Evolutionary conservation across 2,797 vertebrate species (phyloP), one percentile per base, ranked within the genome.

Genomic region (Psittacula echo): DNA sequence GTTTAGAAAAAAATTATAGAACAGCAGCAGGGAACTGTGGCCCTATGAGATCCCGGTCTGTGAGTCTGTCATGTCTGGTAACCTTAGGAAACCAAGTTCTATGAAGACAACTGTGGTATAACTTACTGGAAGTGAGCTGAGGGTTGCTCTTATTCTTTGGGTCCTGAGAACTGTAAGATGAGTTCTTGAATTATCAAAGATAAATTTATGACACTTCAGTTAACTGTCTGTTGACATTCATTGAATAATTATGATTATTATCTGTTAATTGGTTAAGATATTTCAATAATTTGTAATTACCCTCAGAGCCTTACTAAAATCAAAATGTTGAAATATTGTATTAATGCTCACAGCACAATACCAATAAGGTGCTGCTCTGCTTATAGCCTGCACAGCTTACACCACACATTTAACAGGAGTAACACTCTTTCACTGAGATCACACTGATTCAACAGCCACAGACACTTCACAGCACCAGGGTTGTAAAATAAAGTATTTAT

Each of bases 11-110:
- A 61, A 26, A 30, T 14, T 85, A 27, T 12, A 37, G 44, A 94
- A 41, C 13, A 50, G 14, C 37, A 68, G 9, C 12, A 73, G 26
- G n/a, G 64, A 84, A 45, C 13, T 50, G 26, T 0, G 0, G 34
- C 7, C 27, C 11, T 80, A 1, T 29, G 27, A 61, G 13, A 51
- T 80, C 32, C 42, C 72, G 13, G 6, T n/a, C 26, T 54, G 20
- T 48, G 13, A 73, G 29, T 30, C 27, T 78, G 27, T 42, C 7
- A 67, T 26, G 14, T 37, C 14, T 39, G 17, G 14, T 68, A 83
- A 58, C 16, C 13, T 30, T 67, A 29, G 24, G 9, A 48, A 94
- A 85, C 9, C 0, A 1, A 74, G 47, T 53, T 65, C 32, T 53
- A 8, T 45, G 61, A 82, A 67, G 48, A 24, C 0, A 9, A 21